phyloP scores from a whole-genome alignment of 2,797 vertebrate genomes.

The Lagorchestes hirsutus region DNA sequence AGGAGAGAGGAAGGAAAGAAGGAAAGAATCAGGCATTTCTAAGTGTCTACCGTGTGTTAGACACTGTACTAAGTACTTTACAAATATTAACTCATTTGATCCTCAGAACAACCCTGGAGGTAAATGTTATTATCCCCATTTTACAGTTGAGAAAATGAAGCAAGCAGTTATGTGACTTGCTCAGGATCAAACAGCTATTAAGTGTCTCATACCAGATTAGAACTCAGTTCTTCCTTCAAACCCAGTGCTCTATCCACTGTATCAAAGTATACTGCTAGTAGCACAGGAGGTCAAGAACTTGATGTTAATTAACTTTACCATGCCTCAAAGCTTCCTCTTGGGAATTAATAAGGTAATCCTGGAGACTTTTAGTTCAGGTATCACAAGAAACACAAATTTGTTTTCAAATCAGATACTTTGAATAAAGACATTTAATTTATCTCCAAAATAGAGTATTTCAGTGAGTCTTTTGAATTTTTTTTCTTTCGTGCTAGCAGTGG shows the following conservation, averaged over 20 bases:
- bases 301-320: neutral
- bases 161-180: neutral
- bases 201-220: neutral
- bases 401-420: slow-evolving; percentile 15
- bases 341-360: slow-evolving; percentile 1
- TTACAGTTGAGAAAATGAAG: neutral
- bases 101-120: neutral
- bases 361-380: slow-evolving; percentile 16
- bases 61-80: neutral
- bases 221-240: neutral
- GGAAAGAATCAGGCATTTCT: neutral
- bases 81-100: neutral
- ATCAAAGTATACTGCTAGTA: neutral
- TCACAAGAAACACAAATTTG: slow-evolving; percentile 10
- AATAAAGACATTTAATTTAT: slow-evolving; percentile 37
- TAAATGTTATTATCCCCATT: neutral
- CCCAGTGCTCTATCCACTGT: neutral
- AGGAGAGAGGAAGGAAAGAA: neutral
- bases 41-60: neutral
- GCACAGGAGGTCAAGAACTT: neutral
- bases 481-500: neutral
- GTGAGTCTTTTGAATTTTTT: neutral
- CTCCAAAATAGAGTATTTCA: neutral
- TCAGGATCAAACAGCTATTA: neutral
- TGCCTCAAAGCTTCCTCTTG: neutral